Conservation (phyloP, 1,140 invertebrate genomes). For the Drosophila truncata region DNA sequence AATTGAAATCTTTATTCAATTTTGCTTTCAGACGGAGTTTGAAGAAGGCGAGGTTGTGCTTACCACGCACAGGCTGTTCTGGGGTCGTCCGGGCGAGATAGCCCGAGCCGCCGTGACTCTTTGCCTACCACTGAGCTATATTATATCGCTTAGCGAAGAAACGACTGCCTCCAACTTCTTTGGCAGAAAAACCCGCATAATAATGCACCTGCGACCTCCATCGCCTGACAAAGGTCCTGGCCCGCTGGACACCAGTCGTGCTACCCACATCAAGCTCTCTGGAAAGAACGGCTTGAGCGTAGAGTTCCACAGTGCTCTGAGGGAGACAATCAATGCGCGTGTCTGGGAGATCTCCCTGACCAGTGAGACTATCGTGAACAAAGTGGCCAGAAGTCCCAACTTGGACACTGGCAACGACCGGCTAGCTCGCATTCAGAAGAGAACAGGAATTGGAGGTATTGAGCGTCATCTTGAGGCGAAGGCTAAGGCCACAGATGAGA, state of each 20-base stretch:
- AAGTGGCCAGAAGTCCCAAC: slow-evolving; percentile 43
- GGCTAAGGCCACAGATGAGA: slow-evolving; percentile 95
- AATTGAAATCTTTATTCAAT: background rate
- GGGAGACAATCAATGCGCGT: slow-evolving; percentile 88
- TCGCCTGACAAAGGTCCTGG: slow-evolving; percentile 89
- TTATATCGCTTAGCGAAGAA: slow-evolving; percentile 93
- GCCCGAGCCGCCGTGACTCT: slow-evolving; percentile 89
- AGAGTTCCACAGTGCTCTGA: slow-evolving; percentile 89
- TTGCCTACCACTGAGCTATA: slow-evolving; percentile 89
- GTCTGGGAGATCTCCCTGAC: slow-evolving; percentile 87
- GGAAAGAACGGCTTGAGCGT: slow-evolving; percentile 94
- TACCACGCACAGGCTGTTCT: slow-evolving; percentile 93
- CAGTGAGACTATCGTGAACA: slow-evolving; percentile 43
- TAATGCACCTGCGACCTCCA: slow-evolving; percentile 91
- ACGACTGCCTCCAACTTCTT: slow-evolving; percentile 90
- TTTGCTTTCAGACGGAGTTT: slow-evolving; percentile 89
- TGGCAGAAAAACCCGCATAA: slow-evolving; percentile 92
- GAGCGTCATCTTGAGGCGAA: slow-evolving; percentile 96
- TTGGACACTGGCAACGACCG: slow-evolving; percentile 55
- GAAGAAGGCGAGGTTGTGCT: slow-evolving; percentile 92
- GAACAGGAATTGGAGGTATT: slow-evolving; percentile 97
- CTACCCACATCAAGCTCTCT: slow-evolving; percentile 93
- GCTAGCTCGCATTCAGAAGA: slow-evolving; percentile 86
- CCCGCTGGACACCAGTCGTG: slow-evolving; percentile 89
- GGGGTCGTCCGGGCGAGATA: slow-evolving; percentile 91